Base-by-base conservation (phyloP, 2,113 vertebrate species). In the Lutjanus erythropterus region DNA sequence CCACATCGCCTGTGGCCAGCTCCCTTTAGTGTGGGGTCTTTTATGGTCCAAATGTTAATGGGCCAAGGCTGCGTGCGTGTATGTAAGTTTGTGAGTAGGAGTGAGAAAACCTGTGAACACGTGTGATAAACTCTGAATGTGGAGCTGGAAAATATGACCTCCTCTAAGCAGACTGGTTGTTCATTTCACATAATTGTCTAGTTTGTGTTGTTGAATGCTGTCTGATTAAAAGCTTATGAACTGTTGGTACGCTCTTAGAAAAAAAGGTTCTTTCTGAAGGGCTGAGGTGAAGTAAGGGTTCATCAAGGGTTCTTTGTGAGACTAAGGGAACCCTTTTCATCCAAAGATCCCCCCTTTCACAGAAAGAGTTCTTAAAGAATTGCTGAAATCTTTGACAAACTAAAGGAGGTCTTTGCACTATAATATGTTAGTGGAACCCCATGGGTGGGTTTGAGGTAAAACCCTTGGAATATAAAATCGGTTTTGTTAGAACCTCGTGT, bases 21-120 rank as follows among this genome's bases (percentile, higher is more conserved):
- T 77, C 56, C 75, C 71, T 86, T 87, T 91, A 83, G 56, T 87
- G 78, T 88, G 70, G 71, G 84, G 84, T 85, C 81, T 87, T 85
- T 88, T 81, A 89, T 65, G 58, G 47, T 65, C 50, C n/a, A n/a
- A 69, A 89, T 87, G 55, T 86, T 86, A 83, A 81, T 88, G 79
- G 19, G 8, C 64, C 85, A 80, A 80, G 42, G 70, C 62, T 84
- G 53, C 72, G 69, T 49, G 42, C 68, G 39, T 71, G 53, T 37
- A 27, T 75, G 49, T 23, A 8, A 29, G 60, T 83, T 18, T 71
- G n/a, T 61, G 64, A 49, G 55, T 33, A 12, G 46, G n/a, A 1
- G 5, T n/a, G 14, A 52, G 46, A 65, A 12, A 53, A 71, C 11
- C 41, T 60, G 21, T 18, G 52, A 53, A 64, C 27, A 47, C n/a